Base-by-base conservation (phyloP, 1,140 invertebrate species). In the Eriocheir sinensis region DNA sequence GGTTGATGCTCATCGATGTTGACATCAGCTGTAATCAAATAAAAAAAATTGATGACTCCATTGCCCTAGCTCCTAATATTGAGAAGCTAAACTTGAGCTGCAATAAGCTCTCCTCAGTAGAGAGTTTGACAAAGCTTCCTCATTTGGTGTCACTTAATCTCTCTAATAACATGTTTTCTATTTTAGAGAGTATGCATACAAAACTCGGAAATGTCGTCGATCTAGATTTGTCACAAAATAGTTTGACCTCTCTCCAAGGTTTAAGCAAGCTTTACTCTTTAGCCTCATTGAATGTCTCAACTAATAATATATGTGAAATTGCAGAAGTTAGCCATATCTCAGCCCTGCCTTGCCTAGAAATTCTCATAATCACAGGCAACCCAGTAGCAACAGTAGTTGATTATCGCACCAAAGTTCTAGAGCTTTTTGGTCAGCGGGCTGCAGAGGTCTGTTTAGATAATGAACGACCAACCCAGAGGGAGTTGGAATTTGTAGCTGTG, bases 401-500 rank as follows among this genome's bases (percentile, higher is more conserved):
- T 97, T 99, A 99, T 96, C 97, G 99, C 96, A 98, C 99, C 0
- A 98, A 98, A 96, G 98, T 99, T 0, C 97, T 99, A 90, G 98
- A 98, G 96, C 97, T 98, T 91, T 99, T 99, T 96, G 98, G 98
- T 83, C 97, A 97, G 79, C 97, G 98, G 86, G 98, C 98, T 94
- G 96, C 97, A 53, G 98, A 98, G 95, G 97, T 99, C 80, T 98
- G 97, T 96, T 96, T 99, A 85, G 99, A 99, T 96, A 98, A 98
- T 96, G 98, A 99, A 96, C 98, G 98, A 96, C 98, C 98, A 0
- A 98, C 98, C 40, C 98, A 98, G 96, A 98, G 98, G 96, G 99
- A 99, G 97, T 96, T 99, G 83, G 99, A 99, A 96, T 99, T 98
- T 21, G 98, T 99, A 0, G 98, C 98, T 60, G 98, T 99, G 21